Conservation (phyloP, 1,140 invertebrate species). For the Heliconius melpomene region DNA sequence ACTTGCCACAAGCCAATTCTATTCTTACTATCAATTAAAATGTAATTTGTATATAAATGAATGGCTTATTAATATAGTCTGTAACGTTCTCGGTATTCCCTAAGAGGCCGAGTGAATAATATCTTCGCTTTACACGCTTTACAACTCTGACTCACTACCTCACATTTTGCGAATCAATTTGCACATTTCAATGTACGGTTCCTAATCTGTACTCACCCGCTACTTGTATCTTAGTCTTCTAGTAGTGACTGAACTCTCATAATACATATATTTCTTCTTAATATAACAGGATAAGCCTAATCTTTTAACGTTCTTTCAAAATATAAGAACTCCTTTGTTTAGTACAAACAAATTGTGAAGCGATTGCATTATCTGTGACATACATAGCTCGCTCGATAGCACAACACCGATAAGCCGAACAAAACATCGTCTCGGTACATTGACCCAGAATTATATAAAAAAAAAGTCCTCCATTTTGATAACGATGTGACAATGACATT, state of each 20-base stretch:
- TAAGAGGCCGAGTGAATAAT: slow-evolving; percentile 1
- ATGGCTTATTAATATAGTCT: not conserved
- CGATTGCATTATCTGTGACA: slow-evolving; percentile 70
- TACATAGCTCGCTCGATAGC: slow-evolving; percentile 71
- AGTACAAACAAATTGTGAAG: slow-evolving; percentile 41
- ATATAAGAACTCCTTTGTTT: slow-evolving; percentile 47
- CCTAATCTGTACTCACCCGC: not conserved
- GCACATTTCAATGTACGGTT: not conserved
- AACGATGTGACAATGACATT: slow-evolving; percentile 78
- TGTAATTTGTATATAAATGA: not conserved
- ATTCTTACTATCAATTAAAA: not conserved
- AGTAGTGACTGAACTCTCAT: not conserved
- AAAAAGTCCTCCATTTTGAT: slow-evolving; percentile 72
- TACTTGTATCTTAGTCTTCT: not conserved
- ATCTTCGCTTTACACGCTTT: slow-evolving; percentile 10
- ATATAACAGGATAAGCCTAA: slow-evolving; percentile 16
- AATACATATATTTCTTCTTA: not conserved
- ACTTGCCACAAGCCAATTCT: not conserved
- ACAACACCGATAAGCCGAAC: slow-evolving; percentile 68
- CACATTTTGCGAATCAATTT: not conserved
- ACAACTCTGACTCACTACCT: slow-evolving; percentile 14
- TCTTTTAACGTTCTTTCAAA: slow-evolving; percentile 26
- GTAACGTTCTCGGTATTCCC: not conserved
- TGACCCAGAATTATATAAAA: slow-evolving; percentile 80
- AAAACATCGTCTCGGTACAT: slow-evolving; percentile 76